A percentile compares a stretch with the other conserved stretches of the same genome.
Conservation (phyloP, 1,140 invertebrate species). For the Magallana gigas region DNA sequence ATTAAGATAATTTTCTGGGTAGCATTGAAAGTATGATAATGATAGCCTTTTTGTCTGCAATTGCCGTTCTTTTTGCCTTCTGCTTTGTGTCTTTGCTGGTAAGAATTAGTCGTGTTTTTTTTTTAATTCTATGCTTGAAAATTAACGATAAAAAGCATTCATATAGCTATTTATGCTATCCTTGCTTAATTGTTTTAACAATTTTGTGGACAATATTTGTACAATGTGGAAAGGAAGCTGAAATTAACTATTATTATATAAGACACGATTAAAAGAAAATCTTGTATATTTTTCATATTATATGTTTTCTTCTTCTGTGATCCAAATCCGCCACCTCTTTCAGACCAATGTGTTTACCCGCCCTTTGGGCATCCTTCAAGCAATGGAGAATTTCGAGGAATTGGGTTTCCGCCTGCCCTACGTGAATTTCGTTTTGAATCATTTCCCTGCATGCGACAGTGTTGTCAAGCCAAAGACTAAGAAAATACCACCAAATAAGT, state of each 20-base stretch:
- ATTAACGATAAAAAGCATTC: no score
- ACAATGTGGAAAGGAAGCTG: no score
- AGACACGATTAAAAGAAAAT: no score
- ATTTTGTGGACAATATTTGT: no score
- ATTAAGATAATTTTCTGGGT: no score
- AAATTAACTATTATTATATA: no score
- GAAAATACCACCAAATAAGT: background rate
- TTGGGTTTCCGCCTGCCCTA: slow-evolving; percentile 3
- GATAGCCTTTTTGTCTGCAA: background rate
- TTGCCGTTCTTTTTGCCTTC: background rate
- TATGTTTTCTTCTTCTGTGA: no score
- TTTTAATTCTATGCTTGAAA: no score
- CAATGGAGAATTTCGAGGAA: background rate
- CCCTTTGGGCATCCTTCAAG: background rate
- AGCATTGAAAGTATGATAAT: background rate
- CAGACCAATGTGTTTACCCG: background rate
- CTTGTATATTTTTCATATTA: no score
- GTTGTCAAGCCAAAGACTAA: background rate
- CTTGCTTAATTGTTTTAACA: no score
- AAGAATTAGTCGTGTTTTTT: background rate
- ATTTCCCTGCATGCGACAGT: background rate
- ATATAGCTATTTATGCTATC: no score
- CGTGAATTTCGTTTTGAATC: background rate
- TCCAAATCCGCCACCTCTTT: background rate
- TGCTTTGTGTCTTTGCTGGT: background rate